These are phyloP conservation scores for Sceloporus tristichus DNA, from an alignment of 2,113 vertebrate species.

Conservation along the genomic window DNA sequence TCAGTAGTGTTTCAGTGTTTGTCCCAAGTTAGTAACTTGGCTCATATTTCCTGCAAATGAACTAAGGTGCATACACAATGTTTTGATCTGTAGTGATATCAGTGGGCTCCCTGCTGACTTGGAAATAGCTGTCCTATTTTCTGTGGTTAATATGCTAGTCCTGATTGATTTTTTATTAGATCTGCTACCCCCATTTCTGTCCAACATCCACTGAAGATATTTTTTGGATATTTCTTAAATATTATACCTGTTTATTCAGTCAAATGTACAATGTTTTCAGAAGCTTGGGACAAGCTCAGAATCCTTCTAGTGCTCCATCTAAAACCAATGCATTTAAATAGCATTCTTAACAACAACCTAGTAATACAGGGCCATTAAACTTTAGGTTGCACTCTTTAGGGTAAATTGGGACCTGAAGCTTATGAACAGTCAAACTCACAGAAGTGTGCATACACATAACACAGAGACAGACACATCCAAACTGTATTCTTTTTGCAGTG, in stretches of 20 bases:
- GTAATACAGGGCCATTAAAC: conserved; percentile 53
- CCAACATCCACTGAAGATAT: conserved; percentile 1
- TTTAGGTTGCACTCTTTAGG: conserved; percentile 57
- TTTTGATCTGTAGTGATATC: neutral
- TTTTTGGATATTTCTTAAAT: conserved; percentile 38
- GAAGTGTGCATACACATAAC: conserved; percentile 44
- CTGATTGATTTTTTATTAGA: conserved; percentile 62
- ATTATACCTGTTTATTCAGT: conserved; percentile 67
- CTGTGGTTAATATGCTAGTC: conserved; percentile 37
- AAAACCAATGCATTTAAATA: conserved; percentile 79
- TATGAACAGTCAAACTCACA: conserved; percentile 43
- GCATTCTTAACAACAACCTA: conserved; percentile 71
- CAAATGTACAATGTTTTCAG: conserved; percentile 63
- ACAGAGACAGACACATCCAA: neutral
- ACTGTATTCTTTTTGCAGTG: conserved; percentile 47
- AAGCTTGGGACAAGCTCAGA: conserved; percentile 61
- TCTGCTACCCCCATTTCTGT: conserved; percentile 41
- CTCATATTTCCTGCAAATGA: neutral
- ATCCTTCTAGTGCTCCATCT: conserved; percentile 60
- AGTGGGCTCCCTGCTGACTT: neutral
- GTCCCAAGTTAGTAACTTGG: neutral
- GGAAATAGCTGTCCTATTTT: neutral
- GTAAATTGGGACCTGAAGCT: conserved; percentile 46
- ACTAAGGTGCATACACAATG: neutral
- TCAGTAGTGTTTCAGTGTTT: neutral